These are phyloP conservation scores for Premnoplex brunnescens DNA, from an alignment of 2,797 vertebrate species.

Conservation along the genomic window DNA sequence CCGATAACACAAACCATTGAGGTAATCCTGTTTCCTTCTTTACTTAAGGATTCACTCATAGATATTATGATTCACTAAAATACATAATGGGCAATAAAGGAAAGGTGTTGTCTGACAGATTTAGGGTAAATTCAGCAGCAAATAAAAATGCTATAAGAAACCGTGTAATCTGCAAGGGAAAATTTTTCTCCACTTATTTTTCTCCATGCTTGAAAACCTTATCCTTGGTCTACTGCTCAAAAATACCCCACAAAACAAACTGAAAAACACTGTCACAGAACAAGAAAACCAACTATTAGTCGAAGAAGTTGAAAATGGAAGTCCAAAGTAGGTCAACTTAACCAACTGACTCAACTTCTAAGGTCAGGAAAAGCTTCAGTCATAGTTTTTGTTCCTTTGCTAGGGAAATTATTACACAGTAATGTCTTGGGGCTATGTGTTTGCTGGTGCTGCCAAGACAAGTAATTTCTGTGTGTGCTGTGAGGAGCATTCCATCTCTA, in stretches of 20 bases:
- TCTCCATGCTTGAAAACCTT: neutral
- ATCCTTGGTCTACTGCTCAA: neutral
- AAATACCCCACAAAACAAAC: neutral
- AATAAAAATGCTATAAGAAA: neutral
- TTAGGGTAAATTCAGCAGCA: neutral
- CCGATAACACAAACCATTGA: neutral
- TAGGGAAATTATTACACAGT: constrained; percentile 45
- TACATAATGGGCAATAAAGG: neutral
- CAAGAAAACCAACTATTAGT: neutral
- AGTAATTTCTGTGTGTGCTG: constrained; percentile 27
- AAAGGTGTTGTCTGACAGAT: neutral
- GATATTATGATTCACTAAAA: neutral
- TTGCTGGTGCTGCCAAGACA: constrained; percentile 53
- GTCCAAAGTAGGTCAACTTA: constrained; percentile 47
- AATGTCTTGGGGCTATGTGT: constrained; percentile 22
- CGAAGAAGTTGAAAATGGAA: constrained; percentile 10
- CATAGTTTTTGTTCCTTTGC: constrained; percentile 41
- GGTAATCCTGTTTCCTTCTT: neutral
- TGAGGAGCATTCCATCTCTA: constrained; percentile 27
- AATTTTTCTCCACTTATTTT: neutral
- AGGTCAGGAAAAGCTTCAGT: constrained; percentile 44
- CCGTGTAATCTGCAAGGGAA: neutral
- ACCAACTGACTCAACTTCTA: constrained; percentile 1
- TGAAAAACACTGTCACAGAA: neutral
- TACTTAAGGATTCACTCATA: neutral